Conservation (phyloP, 2,797 vertebrate species). For the Prionace glauca region DNA sequence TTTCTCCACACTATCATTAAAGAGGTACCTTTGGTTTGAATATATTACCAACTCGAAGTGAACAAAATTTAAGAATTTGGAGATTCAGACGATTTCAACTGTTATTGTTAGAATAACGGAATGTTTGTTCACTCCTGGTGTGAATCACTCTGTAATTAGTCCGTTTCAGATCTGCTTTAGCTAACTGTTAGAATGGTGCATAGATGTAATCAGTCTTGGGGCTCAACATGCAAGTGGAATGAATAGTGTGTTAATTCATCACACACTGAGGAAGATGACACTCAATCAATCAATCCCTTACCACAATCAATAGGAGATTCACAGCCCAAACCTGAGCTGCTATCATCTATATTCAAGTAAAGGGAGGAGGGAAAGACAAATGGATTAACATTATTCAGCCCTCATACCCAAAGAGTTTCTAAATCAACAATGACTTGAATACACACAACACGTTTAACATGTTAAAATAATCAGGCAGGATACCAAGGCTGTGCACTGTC, state of each 20-base stretch:
- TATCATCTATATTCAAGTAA: slow-evolving; percentile 59
- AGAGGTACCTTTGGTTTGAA: no score
- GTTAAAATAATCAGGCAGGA: background rate
- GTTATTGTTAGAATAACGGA: background rate
- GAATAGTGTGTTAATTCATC: slow-evolving; percentile 10
- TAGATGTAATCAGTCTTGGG: background rate
- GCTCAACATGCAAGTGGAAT: background rate
- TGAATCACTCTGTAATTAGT: slow-evolving; percentile 32
- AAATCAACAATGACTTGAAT: background rate
- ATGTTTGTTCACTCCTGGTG: background rate
- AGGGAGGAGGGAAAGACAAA: slow-evolving; percentile 44
- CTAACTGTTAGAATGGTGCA: background rate
- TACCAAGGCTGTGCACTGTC: background rate
- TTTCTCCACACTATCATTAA: background rate
- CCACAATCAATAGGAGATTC: slow-evolving; percentile 66
- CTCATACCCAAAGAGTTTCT: background rate
- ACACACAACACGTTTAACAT: background rate
- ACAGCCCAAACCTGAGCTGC: slow-evolving; percentile 60
- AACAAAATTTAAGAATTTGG: background rate
- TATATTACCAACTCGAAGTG: background rate
- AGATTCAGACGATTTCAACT: background rate
- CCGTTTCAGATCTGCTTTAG: background rate
- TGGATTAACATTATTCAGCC: slow-evolving; percentile 39
- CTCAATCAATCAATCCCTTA: slow-evolving; percentile 55
- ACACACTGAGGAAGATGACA: background rate